Evolutionary conservation across 2,797 vertebrate species (phyloP), one percentile per base, ranked within the genome.

Genomic region (Oryzias sinensis): DNA sequence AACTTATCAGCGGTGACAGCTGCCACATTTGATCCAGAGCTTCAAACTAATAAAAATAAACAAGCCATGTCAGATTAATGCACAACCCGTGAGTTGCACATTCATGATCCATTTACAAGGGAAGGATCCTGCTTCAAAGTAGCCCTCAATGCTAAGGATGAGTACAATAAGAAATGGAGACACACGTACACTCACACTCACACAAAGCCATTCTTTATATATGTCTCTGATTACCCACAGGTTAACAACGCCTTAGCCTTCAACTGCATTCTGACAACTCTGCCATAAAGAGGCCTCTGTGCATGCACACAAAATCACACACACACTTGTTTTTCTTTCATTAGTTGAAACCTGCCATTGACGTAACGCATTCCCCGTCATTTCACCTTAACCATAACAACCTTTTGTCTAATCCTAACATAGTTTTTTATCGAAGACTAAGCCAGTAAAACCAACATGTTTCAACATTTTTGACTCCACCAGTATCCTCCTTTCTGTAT

Each of bases 31-130:
- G 81, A 80, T 74, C 64, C 63, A 0, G 49, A 73, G 55, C 45
- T 45, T 77, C 85, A 87, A 89, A 88, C 83, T 56, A 22, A 22
- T 1, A 22, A 22, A 70, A 74, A 87, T n/a, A 82, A 76, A 65
- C 40, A 15, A 58, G 5, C 48, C 59, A 42, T 48, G 49, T 73
- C 62, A 3, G 59, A 66, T 71, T 77, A 56, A 68, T 52, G 5
- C 74, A 62, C 48, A 37, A 49, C 55, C 49, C 50, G 70, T 53
- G 61, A 74, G 60, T 70, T 22, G 49, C 65, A 62, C 65, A 76
- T 78, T 83, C 79, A 72, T 64, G 41, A 22, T 72, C 70, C 70
- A 68, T 70, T 65, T 83, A 63, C 72, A 52, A 16, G 17, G 37
- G 53, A 27, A 49, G 59, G 44, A 60, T 56, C 41, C 25, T 37